Conservation (phyloP, 2,888 invertebrate species). For the Eristalis arbustorum region DNA sequence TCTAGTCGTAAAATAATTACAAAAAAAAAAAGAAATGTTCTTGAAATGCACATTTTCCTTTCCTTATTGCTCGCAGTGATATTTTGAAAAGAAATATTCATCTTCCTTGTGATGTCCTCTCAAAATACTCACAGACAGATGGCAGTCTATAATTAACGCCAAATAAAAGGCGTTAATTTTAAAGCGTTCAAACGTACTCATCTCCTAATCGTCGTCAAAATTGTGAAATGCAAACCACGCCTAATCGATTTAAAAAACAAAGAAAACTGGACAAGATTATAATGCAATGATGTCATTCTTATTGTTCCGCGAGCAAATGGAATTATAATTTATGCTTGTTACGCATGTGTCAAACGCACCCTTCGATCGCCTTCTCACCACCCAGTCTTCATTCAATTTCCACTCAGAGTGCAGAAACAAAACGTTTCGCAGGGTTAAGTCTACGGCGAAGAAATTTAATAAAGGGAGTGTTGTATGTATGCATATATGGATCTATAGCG, state of each 20-base stretch:
- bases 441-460: not conserved
- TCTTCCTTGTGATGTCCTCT: too few relatives aligned
- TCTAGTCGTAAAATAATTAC: too few relatives aligned
- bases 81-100: too few relatives aligned
- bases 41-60: too few relatives aligned
- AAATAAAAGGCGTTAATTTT: too few relatives aligned
- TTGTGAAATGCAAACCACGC: not conserved
- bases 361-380: not conserved
- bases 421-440: not conserved
- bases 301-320: not conserved
- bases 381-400: slow-evolving; percentile 11
- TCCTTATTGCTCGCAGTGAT: too few relatives aligned
- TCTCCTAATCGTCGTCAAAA: too few relatives aligned
- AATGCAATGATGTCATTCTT: slow-evolving; percentile 6
- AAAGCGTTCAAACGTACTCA: too few relatives aligned
- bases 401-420: not conserved
- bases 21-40: too few relatives aligned
- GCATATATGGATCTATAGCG: not conserved
- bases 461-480: not conserved
- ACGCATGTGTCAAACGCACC: not conserved
- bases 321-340: slow-evolving; percentile 1
- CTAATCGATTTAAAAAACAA: not conserved
- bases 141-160: too few relatives aligned
- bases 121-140: too few relatives aligned
- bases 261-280: not conserved